Percentiles rank a stretch among this genome's conserved stretches.
Conservation (phyloP, 1,140 invertebrate species). For the Ostrea edulis region DNA sequence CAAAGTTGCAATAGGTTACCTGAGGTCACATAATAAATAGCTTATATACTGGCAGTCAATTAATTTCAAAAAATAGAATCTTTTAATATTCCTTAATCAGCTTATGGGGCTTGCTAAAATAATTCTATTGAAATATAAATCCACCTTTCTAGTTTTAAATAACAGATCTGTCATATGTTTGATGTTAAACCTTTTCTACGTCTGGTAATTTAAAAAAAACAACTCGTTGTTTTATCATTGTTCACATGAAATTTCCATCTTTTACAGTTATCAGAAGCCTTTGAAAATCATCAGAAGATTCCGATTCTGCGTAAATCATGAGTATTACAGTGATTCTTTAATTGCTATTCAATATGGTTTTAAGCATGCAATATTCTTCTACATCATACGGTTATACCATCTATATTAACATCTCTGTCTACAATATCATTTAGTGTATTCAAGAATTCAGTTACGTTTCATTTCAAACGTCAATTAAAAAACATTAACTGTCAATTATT, state of each 20-base stretch:
- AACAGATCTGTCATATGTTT: too few species aligned
- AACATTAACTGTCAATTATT: slow-evolving; percentile 21
- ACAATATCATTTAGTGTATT: background rate
- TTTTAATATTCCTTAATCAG: too few species aligned
- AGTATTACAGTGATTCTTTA: background rate
- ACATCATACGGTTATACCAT: background rate
- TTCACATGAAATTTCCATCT: background rate
- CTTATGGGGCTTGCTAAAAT: too few species aligned
- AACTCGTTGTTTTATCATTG: too few species aligned
- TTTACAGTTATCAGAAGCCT: background rate
- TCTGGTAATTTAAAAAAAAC: too few species aligned
- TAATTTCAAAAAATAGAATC: too few species aligned
- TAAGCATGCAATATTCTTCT: background rate
- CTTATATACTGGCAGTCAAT: too few species aligned
- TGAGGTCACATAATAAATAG: too few species aligned
- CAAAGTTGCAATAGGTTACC: too few species aligned
- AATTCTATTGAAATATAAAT: too few species aligned
- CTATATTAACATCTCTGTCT: background rate
- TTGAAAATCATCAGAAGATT: background rate
- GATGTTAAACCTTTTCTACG: too few species aligned
- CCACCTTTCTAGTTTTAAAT: too few species aligned
- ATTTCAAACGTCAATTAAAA: slow-evolving; percentile 12
- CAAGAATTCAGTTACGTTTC: background rate
- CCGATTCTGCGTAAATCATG: background rate
- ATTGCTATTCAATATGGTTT: background rate